Base-by-base conservation (phyloP, 2,888 invertebrate genomes). In the Unio pictorum region DNA sequence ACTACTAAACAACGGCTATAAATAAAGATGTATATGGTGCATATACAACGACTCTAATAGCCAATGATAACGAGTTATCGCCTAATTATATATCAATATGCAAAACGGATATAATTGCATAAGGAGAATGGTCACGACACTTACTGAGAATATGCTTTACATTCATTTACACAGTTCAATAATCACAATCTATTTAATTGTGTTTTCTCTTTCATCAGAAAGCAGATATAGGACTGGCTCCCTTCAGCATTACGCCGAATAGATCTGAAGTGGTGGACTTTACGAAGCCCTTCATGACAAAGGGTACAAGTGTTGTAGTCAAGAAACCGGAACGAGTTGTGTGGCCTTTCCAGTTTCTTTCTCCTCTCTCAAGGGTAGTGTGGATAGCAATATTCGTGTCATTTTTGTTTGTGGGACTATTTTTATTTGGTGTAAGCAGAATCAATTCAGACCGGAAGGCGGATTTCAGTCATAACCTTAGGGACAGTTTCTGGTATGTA, bases 221-320 rank as follows among this genome's bases (percentile, higher is more conserved):
- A 92, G 97, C 97, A 28, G 98, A 99, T 90, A 93, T 98, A 86
- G 96, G 97, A 1, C 94, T 99, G 71, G 97, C 97, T 55, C 95
- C 98, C 62, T 93, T 99, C 91, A 97, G 97, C 57, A 95, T 98
- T 86, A 97, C 97, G 54, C 94, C 95, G 18, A 96, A 95, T 87
- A 92, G 98, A 63, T 97, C 97, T 90, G 93, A 95, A 79, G 96
- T 97, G 76, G 96, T 98, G 82, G 98, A 98, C 91, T 98, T 99
- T 91, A 97, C 95, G 86, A 98, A 98, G 90, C 97, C 98, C 11
- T 99, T 97, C 91, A 95, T 99, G 94, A 95, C 96, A 20, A 93
- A 98, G 77, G 97, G 97, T 74, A 96, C 96, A 87, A 97, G 97
- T 81, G 95, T 98, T 81, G 96, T 96, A 94, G 95, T 96, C 86